Conservation (phyloP, 1,140 invertebrate species). For the Drosophila elegans region DNA sequence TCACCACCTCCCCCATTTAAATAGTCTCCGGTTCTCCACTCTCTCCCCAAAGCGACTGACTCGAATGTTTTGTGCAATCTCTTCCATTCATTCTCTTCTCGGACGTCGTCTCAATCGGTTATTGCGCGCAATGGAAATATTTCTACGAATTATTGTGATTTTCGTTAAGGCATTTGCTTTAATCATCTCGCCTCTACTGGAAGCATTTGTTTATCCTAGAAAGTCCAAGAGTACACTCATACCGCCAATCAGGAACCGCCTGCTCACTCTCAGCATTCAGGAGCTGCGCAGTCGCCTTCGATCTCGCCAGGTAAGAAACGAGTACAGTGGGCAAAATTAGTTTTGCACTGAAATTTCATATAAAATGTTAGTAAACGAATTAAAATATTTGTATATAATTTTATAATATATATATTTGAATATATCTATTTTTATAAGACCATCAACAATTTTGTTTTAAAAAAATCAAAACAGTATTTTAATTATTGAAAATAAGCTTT, state of each 20-base stretch:
- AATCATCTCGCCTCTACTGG: slow-evolving; percentile 22
- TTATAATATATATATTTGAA: not conserved
- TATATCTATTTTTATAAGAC: too few relatives aligned
- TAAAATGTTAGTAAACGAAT: too few relatives aligned
- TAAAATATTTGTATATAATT: too few relatives aligned
- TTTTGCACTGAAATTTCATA: too few relatives aligned
- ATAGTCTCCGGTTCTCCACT: not conserved
- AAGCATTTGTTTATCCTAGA: not conserved
- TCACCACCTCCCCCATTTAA: not conserved
- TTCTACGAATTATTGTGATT: slow-evolving; percentile 55
- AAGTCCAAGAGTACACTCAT: not conserved
- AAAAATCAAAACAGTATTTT: too few relatives aligned
- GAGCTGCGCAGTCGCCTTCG: slow-evolving; percentile 54
- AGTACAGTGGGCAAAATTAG: too few relatives aligned
- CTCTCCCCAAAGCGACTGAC: slow-evolving; percentile 2
- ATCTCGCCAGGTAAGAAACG: slow-evolving; percentile 35
- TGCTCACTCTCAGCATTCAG: slow-evolving; percentile 44
- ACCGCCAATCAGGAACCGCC: slow-evolving; percentile 45
- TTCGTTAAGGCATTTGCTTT: slow-evolving; percentile 38
- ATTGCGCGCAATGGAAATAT: slow-evolving; percentile 51
- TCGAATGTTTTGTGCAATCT: not conserved
- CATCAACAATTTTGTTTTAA: too few relatives aligned
- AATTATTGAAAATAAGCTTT: too few relatives aligned
- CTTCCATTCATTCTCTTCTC: not conserved
- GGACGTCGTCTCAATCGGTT: slow-evolving; percentile 1